These are phyloP conservation scores for Chalcosyrphus nemorum DNA, from an alignment of 2,888 invertebrate genomes.

Conservation along the genomic window DNA sequence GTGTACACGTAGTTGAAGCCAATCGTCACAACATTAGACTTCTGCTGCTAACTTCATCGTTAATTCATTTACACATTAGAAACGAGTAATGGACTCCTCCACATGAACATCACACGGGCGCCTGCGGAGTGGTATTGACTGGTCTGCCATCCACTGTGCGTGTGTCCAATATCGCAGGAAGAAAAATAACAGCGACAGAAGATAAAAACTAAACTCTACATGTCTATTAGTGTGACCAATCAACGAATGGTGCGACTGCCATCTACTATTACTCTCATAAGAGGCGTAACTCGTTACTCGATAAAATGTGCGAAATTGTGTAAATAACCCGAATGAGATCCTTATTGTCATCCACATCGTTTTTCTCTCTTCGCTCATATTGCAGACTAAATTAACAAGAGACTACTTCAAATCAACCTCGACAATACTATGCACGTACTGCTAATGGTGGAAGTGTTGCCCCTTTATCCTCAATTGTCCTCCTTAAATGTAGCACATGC, in stretches of 20 bases:
- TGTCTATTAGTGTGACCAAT: constrained; percentile 51
- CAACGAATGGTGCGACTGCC: constrained; percentile 37
- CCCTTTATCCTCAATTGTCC: neutral
- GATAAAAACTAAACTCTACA: too few relatives aligned
- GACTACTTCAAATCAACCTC: constrained; percentile 67
- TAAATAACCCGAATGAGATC: constrained; percentile 64
- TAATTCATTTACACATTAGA: constrained; percentile 71
- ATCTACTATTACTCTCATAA: constrained; percentile 25
- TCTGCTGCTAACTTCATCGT: constrained; percentile 67
- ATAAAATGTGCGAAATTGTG: constrained; percentile 69
- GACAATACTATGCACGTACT: constrained; percentile 39
- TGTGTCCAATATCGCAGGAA: constrained; percentile 30
- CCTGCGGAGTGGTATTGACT: constrained; percentile 34
- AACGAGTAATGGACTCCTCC: constrained; percentile 73
- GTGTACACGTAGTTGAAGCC: constrained; percentile 69
- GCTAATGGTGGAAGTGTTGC: neutral
- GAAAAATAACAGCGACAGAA: constrained; percentile 11
- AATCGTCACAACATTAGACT: constrained; percentile 57
- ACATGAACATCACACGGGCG: constrained; percentile 60
- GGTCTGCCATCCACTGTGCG: neutral
- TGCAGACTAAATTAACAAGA: constrained; percentile 72
- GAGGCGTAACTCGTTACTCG: constrained; percentile 52
- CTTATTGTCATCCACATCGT: constrained; percentile 13
- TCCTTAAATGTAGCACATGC: constrained; percentile 31
- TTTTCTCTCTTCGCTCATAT: constrained; percentile 22